Evolutionary conservation across 64 coral and sea anemone genomes (phyloP).

Genomic region (Trachythela sp.): DNA sequence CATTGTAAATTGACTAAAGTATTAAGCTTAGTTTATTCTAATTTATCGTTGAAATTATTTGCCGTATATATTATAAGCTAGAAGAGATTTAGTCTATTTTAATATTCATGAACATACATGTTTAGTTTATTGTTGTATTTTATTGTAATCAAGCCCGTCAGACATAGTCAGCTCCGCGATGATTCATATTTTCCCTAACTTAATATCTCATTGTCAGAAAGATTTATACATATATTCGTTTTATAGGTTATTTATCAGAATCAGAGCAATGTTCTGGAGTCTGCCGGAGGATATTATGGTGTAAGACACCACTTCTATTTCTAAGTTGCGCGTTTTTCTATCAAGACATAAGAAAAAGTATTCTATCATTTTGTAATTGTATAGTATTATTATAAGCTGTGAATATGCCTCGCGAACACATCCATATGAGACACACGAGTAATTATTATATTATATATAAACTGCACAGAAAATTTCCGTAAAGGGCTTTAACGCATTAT

Average conservation of each 20-base stretch:
- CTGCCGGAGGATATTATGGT: conserved; percentile 13
- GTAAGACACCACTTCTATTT: conserved; percentile 8
- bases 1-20: background rate
- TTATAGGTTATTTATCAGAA: conserved; percentile 26
- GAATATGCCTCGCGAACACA: background rate
- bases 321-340: background rate
- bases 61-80: background rate
- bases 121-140: background rate
- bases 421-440: background rate
- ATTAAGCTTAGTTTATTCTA: conserved; percentile 16
- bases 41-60: conserved; percentile 29
- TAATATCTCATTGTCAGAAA: background rate
- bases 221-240: conserved; percentile 28
- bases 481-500: background rate
- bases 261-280: background rate
- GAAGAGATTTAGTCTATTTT: background rate
- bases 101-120: background rate
- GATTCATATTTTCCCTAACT: background rate
- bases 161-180: background rate
- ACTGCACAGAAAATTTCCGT: conserved; percentile 12
- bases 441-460: conserved; percentile 8
- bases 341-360: background rate
- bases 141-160: background rate
- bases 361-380: conserved; percentile 26
- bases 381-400: conserved; percentile 27